A percentile compares a stretch with the other conserved stretches of the same genome.
Evolutionary conservation across 2,888 invertebrate species (phyloP).

Genomic region (Rhimphoctona megacephalus): DNA sequence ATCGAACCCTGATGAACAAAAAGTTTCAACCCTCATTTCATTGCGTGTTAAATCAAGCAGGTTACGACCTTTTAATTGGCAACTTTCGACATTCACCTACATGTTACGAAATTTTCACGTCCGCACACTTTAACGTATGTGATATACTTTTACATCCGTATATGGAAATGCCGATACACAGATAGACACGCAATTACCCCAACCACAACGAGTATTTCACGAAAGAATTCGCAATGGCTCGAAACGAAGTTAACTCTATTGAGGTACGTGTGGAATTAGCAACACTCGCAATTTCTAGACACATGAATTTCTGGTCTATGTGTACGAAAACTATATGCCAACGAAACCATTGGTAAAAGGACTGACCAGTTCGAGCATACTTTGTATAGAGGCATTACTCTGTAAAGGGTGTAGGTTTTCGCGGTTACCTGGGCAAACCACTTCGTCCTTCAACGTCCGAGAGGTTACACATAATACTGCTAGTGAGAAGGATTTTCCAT

Average conservation of each 20-base stretch:
- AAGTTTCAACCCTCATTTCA: not conserved
- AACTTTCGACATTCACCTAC: not conserved
- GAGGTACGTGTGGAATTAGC: slow-evolving; percentile 52
- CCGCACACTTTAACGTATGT: not conserved
- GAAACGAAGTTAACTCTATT: slow-evolving; percentile 70
- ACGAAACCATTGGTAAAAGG: slow-evolving; percentile 30
- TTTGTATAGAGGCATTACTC: slow-evolving; percentile 9
- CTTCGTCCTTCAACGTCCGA: slow-evolving; percentile 74
- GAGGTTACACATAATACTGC: slow-evolving; percentile 29
- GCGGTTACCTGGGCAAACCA: slow-evolving; percentile 73
- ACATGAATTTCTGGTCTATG: slow-evolving; percentile 1
- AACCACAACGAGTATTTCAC: slow-evolving; percentile 63
- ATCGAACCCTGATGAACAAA: not conserved
- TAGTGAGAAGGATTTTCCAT: slow-evolving; percentile 63
- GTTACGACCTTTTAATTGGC: slow-evolving; percentile 4
- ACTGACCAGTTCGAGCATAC: slow-evolving; percentile 10
- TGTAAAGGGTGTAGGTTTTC: slow-evolving; percentile 73
- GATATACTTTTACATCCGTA: not conserved
- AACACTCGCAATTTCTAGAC: slow-evolving; percentile 36
- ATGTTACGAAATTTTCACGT: not conserved
- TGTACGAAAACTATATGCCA: slow-evolving; percentile 5
- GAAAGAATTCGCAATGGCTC: slow-evolving; percentile 60
- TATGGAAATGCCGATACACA: slow-evolving; percentile 24
- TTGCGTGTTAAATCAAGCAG: not conserved
- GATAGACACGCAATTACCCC: not conserved